Conservation (phyloP, 2,797 vertebrate genomes). For the Helicolenus hilgendorfi region DNA sequence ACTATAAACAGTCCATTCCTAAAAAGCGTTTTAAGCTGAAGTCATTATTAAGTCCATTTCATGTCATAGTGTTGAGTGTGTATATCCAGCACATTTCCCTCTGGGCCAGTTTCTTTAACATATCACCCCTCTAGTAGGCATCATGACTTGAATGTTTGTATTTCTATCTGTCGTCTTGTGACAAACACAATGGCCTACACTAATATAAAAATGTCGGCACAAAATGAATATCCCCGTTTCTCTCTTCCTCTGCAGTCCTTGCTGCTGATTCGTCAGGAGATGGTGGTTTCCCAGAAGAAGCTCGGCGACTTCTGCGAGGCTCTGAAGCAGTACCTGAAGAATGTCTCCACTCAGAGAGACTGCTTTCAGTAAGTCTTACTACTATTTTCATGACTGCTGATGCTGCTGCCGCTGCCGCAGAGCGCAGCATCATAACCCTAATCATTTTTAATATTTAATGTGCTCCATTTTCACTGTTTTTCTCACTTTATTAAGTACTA, state of each 20-base stretch:
- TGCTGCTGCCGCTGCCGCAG: background rate
- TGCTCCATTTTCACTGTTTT: constrained; percentile 17
- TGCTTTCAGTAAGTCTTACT: constrained; percentile 95
- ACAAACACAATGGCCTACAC: background rate
- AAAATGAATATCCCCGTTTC: background rate
- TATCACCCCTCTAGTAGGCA: background rate
- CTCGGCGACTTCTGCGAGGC: constrained; percentile 95
- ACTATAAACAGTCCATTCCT: background rate
- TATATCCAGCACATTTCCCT: background rate
- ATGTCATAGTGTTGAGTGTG: background rate
- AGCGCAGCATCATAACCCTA: background rate
- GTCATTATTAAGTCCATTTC: background rate
- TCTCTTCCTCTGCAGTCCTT: constrained; percentile 89
- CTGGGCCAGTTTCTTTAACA: background rate
- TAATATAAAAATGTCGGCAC: background rate
- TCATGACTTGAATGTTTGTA: background rate
- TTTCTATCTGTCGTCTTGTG: background rate
- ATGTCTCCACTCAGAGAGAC: constrained; percentile 92
- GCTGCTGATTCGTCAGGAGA: constrained; percentile 95
- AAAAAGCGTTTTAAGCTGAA: background rate
- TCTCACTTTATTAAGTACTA: constrained; percentile 1
- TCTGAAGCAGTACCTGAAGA: constrained; percentile 97
- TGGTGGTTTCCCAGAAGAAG: constrained; percentile 96
- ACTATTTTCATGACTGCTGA: background rate
- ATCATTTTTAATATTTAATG: constrained; percentile 56